These are phyloP conservation scores for Ophiothrix spiculata DNA, from an alignment of 35 echinoderm and acorn worm genomes.

Conservation along the genomic window DNA sequence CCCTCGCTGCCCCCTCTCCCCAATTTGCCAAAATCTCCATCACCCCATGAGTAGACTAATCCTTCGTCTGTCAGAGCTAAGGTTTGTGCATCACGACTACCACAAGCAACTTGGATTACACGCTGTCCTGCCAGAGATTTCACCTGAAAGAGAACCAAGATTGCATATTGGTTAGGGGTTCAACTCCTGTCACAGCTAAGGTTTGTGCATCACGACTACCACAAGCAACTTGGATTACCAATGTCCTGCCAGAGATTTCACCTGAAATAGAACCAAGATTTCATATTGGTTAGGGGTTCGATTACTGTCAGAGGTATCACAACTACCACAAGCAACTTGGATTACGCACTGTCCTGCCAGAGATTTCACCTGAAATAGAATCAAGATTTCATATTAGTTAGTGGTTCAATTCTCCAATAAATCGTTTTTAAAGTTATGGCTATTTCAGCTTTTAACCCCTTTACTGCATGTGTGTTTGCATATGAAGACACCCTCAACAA, in stretches of 20 bases:
- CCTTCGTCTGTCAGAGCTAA: constrained; percentile 89
- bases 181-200: constrained; percentile 54
- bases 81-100: constrained; percentile 94
- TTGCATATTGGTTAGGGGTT: neutral
- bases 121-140: constrained; percentile 76
- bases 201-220: constrained; percentile 97
- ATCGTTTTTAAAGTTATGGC: no score
- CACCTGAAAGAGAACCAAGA: constrained; percentile 43
- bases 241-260: constrained; percentile 76
- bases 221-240: constrained; percentile 77
- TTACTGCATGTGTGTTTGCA: no score
- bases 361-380: constrained; percentile 70
- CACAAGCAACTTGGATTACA: constrained; percentile 76
- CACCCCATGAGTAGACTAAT: constrained; percentile 92
- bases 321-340: constrained; percentile 82
- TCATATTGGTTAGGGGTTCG: neutral
- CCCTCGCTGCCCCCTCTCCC: constrained; percentile 94
- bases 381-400: neutral
- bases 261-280: constrained; percentile 32
- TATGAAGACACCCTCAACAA: no score
- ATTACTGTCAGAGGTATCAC: constrained; percentile 78
- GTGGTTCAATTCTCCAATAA: neutral
- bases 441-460: no score
- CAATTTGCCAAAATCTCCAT: constrained; percentile 96
- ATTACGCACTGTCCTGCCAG: constrained; percentile 66